Conservation (phyloP, 2,113 vertebrate species). For the Alligator sinensis region DNA sequence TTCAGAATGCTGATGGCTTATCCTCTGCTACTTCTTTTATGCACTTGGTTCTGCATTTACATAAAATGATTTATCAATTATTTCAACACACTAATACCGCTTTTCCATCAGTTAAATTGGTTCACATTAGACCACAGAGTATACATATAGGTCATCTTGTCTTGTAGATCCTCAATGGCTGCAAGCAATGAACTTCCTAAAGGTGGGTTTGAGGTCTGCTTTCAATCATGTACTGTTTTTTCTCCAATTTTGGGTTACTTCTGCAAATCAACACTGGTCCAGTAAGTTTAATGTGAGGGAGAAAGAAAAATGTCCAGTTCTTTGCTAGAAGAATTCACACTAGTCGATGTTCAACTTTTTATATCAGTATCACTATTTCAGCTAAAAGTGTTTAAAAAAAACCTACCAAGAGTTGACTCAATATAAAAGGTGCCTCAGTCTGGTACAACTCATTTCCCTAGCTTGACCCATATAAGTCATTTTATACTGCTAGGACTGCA, state of each 20-base stretch:
- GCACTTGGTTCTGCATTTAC: not conserved
- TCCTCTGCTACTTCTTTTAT: not conserved
- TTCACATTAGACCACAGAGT: not conserved
- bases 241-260: not conserved
- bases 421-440: not conserved
- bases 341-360: not conserved
- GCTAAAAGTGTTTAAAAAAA: not conserved
- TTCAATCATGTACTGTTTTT: not conserved
- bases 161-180: not conserved
- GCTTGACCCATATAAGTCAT: not conserved
- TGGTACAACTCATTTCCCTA: not conserved
- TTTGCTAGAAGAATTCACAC: not conserved
- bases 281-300: not conserved
- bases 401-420: not conserved
- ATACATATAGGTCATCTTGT: not conserved
- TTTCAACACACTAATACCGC: not conserved
- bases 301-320: not conserved
- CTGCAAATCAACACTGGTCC: not conserved
- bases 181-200: not conserved
- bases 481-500: too few species aligned
- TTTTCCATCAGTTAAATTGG: not conserved
- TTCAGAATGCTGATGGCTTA: not conserved
- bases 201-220: not conserved
- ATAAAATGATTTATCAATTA: not conserved
- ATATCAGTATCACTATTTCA: not conserved